Percentiles rank a stretch among this genome's conserved stretches.
Evolutionary conservation across 2,113 vertebrate species (phyloP).

Genomic region (Monopterus albus): DNA sequence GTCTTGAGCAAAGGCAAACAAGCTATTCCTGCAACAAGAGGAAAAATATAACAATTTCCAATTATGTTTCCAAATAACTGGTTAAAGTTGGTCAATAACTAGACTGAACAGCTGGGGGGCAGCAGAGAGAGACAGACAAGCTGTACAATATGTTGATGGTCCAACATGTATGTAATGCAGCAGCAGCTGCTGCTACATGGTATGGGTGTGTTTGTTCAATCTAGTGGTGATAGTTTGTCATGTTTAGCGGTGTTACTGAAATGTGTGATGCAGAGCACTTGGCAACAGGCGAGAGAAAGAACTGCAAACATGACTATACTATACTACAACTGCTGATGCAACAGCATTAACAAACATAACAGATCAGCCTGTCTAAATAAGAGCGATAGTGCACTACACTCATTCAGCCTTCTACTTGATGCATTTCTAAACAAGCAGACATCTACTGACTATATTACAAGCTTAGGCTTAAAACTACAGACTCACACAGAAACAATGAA

Average conservation of each 20-base stretch:
- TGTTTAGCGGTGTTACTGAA: too few relatives aligned
- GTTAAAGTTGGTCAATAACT: too few relatives aligned
- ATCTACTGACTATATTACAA: constrained; percentile 3
- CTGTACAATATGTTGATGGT: too few relatives aligned
- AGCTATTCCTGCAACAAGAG: neutral
- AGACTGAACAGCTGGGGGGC: too few relatives aligned
- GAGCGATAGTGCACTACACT: neutral
- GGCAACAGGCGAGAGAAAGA: constrained; percentile 4
- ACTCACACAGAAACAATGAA: neutral
- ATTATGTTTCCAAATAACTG: neutral
- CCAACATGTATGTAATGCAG: too few relatives aligned
- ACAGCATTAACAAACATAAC: too few relatives aligned
- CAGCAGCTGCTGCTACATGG: neutral
- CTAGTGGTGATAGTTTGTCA: neutral
- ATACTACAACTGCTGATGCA: neutral
- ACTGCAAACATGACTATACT: constrained; percentile 12
- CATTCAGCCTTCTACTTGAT: constrained; percentile 27
- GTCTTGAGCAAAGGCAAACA: neutral
- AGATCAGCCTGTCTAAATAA: neutral
- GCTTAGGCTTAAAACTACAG: constrained; percentile 13
- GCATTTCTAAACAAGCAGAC: constrained; percentile 43
- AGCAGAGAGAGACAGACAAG: too few relatives aligned
- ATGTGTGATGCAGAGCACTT: neutral
- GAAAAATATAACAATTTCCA: neutral
- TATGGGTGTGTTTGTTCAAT: neutral